These are phyloP conservation scores for Hypomesus transpacificus DNA, from an alignment of 2,113 vertebrate species.

Conservation along the genomic window DNA sequence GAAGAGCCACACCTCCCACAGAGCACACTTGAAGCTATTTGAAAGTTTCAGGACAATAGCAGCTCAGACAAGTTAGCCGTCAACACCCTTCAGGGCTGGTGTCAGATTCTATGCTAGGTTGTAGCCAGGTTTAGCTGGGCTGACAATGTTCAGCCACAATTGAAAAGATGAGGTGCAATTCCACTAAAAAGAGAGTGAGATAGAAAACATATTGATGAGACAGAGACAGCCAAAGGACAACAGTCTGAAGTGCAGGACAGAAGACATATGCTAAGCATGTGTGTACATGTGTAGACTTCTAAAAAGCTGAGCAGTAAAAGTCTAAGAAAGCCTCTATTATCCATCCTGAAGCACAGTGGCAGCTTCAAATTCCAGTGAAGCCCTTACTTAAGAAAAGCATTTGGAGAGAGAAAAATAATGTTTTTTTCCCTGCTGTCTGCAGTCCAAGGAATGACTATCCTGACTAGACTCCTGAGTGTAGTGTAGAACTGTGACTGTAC, in stretches of 20 bases:
- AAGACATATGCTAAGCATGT: conserved; percentile 61
- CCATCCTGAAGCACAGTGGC: conserved; percentile 4
- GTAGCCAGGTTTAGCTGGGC: not conserved
- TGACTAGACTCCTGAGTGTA: too few relatives aligned
- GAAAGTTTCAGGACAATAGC: conserved; percentile 30
- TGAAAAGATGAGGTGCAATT: conserved; percentile 11
- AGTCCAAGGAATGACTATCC: not conserved
- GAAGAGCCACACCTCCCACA: conserved; percentile 41
- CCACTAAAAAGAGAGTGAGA: conserved; percentile 26
- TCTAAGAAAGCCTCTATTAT: conserved; percentile 29
- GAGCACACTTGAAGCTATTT: conserved; percentile 24
- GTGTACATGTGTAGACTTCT: conserved; percentile 53
- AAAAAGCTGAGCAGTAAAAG: conserved; percentile 42
- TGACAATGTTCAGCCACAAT: conserved; percentile 5
- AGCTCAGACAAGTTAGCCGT: not conserved
- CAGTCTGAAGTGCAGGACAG: conserved; percentile 28
- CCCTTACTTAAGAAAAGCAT: conserved; percentile 3
- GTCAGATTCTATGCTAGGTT: not conserved
- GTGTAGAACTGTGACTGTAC: too few relatives aligned
- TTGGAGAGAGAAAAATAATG: not conserved
- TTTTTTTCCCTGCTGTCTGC: not conserved
- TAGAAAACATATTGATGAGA: conserved; percentile 13
- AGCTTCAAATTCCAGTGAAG: conserved; percentile 26
- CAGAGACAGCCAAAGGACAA: conserved; percentile 13
- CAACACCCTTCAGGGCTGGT: not conserved